Evolutionary conservation across 2,113 vertebrate genomes (phyloP).

Genomic region (Daubentonia madagascariensis): DNA sequence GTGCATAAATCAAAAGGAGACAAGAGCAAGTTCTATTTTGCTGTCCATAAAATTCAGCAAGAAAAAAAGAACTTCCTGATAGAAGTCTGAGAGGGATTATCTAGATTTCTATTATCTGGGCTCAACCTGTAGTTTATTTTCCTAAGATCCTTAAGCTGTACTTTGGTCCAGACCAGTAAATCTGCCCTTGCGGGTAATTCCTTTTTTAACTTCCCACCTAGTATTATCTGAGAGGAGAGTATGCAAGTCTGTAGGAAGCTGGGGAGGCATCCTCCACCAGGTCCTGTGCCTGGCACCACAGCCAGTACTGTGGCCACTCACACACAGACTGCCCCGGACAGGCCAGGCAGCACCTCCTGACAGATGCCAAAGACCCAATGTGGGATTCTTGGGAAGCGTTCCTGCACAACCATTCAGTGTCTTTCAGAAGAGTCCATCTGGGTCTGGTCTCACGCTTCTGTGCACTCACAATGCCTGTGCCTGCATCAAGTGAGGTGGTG

Average conservation of each 20-base stretch:
- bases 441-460: neutral
- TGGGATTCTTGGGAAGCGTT: neutral
- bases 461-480: neutral
- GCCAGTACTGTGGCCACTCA: neutral
- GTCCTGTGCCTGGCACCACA: neutral
- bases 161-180: neutral
- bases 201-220: neutral
- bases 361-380: accelerated
- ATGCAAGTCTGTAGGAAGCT: neutral
- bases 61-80: neutral
- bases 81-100: neutral
- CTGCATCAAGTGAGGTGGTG: neutral
- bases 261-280: neutral
- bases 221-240: neutral
- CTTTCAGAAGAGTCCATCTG: neutral
- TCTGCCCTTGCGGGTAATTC: neutral
- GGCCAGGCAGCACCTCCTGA: neutral
- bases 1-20: neutral
- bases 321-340: neutral
- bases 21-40: neutral
- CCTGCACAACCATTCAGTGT: accelerated
- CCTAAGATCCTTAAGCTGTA: neutral
- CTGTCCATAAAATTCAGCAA: neutral
- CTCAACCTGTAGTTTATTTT: neutral
- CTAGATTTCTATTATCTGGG: neutral